Evolutionary conservation across 1,140 invertebrate species (phyloP), one percentile per base, ranked within the genome.

Genomic region (Drosophila setifemur): DNA sequence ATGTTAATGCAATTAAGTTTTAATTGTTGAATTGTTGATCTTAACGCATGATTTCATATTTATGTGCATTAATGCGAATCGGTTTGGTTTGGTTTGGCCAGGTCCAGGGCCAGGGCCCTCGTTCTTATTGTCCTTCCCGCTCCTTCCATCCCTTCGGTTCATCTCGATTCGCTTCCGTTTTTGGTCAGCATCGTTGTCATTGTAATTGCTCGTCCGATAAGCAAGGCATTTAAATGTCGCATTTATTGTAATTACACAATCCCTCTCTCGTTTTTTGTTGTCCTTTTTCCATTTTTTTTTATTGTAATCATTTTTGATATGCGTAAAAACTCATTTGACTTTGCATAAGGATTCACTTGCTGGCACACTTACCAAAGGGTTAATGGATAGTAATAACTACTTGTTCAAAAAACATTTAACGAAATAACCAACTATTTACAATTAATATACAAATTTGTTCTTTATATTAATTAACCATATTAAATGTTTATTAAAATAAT

Each of bases 11-110:
- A 86, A 86, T 86, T 86, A 86, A 81, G 81, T 86, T 86, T 86
- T 86, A 86, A 86, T 86, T 86, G 81, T 86, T 86, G 82, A 86
- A 86, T 86, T 86, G 81, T 86, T 86, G 81, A 86, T 86, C 82
- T 86, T 86, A 86, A 86, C 82, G 81, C 81, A 86, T 86, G 81
- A 86, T 86, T 86, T 86, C 81, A 86, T 86, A 86, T 86, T 86
- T 86, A 86, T 87, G 63, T 82, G 81, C 72, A 86, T 87, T 86
- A 86, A 81, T 86, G 81, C 58, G 81, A 86, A 79, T 79, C 74
- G 70, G 35, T 49, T 60, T 31, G 49, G 50, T 25, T 29, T 31
- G 37, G 28, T 64, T 40, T 67, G 33, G 29, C 29, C 63, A 23
- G 60, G 16, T 26, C 19, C 42, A 12, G 40, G 39, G 12, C 50